Percentiles rank a stretch among this genome's conserved stretches.
phyloP scores from a whole-genome alignment of 2,797 vertebrate genomes.

The Babyrousa celebensis region DNA sequence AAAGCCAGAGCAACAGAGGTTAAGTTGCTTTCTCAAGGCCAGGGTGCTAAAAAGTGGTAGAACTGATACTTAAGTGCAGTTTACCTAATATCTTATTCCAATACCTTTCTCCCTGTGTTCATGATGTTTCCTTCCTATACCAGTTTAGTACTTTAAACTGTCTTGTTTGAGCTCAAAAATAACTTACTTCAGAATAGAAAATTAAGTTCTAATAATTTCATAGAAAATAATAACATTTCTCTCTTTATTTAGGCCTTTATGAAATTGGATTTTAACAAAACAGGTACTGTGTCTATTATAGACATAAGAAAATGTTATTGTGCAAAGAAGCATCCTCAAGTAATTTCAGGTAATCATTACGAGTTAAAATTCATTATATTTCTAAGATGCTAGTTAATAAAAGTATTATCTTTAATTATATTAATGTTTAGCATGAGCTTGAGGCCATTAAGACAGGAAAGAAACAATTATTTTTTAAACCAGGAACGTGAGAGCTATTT shows the following conservation, averaged over 20 bases:
- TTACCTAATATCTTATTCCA: not conserved
- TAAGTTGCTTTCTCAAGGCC: not conserved
- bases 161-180: conserved; percentile 49
- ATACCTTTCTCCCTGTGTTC: not conserved
- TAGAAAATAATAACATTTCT: conserved; percentile 52
- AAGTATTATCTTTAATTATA: conserved; percentile 45
- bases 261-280: conserved; percentile 93
- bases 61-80: not conserved
- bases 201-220: conserved; percentile 40
- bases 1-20: not conserved
- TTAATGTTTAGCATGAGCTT: conserved; percentile 56
- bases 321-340: conserved; percentile 91
- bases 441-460: conserved; percentile 54
- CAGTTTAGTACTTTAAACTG: conserved; percentile 25
- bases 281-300: conserved; percentile 88
- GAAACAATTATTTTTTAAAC: conserved; percentile 34
- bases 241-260: conserved; percentile 90
- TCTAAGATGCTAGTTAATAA: conserved; percentile 74
- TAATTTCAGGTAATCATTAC: conserved; percentile 91
- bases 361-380: conserved; percentile 43
- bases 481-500: not conserved
- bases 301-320: conserved; percentile 92
- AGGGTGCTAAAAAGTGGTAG: not conserved
- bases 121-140: not conserved
- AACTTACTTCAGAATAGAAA: not conserved